Evolutionary conservation across 1,140 invertebrate genomes (phyloP), one percentile per base, ranked within the genome.

Genomic region (Drosophila prosaltans): DNA sequence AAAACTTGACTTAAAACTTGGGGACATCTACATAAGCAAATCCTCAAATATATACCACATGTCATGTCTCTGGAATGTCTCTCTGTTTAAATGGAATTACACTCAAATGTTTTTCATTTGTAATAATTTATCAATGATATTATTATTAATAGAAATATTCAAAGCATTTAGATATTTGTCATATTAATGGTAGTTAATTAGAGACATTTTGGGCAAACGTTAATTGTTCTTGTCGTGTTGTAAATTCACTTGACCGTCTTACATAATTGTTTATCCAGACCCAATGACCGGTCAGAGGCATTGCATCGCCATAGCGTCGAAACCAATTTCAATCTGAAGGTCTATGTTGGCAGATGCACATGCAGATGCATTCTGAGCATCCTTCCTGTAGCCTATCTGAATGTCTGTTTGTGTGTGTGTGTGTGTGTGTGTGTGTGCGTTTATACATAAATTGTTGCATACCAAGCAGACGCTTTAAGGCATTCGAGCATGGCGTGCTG

Each of bases 401-500:
- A 45, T 36, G 57, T 66, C 59, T 64, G 30, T 67, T 11, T 55
- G 51, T 55, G 40, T 24, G 51, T 36, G 54, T 58, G 58, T 28
- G 57, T 43, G 57, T 16, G 39, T 40, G 65, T 61, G 39, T 11
- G 51, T 72, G 16, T 40, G 65, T 61, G 39, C n/a, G 51, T 72
- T 48, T 59, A 62, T 51, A 72, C 84, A 88, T 88, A 88, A 89
- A 84, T 88, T 81, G 84, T 81, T 84, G 84, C 78, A 89, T 89
- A 74, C 78, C 85, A 75, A 72, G 74, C 84, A 81, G 78, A 48
- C 84, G 84, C 84, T 89, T 89, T 63, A 81, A 89, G 84, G 84
- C 84, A 89, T 84, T 75, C 85, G 80, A 75, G 84, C 84, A 79
- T 89, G 74, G 84, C 84, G 84, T 85, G 74, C 78, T 89, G 84